Base-by-base conservation (phyloP, 2,888 invertebrate species). In the Phengaris alcon region DNA sequence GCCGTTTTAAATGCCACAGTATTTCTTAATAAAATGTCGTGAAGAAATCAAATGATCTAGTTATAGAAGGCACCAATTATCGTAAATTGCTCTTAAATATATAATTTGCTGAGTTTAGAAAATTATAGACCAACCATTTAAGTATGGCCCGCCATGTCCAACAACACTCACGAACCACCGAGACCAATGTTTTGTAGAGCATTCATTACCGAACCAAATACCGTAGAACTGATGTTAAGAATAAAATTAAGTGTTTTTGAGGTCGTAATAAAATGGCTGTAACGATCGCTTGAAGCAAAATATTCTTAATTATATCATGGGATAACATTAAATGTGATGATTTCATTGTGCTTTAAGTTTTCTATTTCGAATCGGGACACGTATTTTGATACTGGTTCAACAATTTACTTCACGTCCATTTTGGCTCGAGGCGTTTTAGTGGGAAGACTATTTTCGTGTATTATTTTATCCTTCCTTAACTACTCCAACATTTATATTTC, bases 301-400 rank as follows among this genome's bases (percentile, higher is more conserved):
- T 35, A 54, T 52, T 52, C 72, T 52, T 72, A 72, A 72, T 72
- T 72, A 72, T 35, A 72, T 72, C 15, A 52, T 52, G 35, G 12
- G 52, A 54, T 54, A 54, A 35, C 54, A 72, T 70, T 51, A 22
- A 22, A 70, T 72, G 72, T 72, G 72, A 72, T 72, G 72, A 72
- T 72, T 54, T 72, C 72, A 72, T 72, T 72, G 52, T 72, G 35
- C 74, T 68, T 48, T 69, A 57, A 80, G 82, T 83, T 83, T 82
- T 86, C 82, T 84, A 85, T 82, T 64, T 64, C 64, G 64, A 64
- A 44, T 64, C 44, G 6, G 35, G 64, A 64, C 64, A 44, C 64
- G 64, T 64, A 35, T 64, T 64, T 64, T 64, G 64, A 64, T 64
- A 35, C 44, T 64, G 64, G 64, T 64, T 35, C 64, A 64, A 64